These are phyloP conservation scores for Cirrhinus molitorella DNA, from an alignment of 2,797 vertebrate genomes.

Conservation along the genomic window DNA sequence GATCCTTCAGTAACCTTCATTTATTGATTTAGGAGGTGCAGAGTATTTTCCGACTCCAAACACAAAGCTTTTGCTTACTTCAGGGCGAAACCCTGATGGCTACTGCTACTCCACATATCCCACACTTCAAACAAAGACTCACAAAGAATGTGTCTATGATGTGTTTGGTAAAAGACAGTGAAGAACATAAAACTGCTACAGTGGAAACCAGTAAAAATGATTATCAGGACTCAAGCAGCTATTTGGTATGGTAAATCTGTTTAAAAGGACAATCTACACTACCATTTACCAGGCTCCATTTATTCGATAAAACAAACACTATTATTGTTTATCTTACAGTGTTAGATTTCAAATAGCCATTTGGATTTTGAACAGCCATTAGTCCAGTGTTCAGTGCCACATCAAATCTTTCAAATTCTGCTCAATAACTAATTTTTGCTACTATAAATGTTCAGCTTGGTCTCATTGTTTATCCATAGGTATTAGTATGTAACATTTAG, in stretches of 20 bases:
- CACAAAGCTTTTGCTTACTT: neutral
- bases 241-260: neutral
- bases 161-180: neutral
- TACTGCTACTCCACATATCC: neutral
- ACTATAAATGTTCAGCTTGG: too few species aligned
- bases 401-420: too few species aligned
- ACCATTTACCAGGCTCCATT: too few species aligned
- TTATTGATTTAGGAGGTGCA: constrained; percentile 24
- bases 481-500: too few species aligned
- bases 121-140: neutral
- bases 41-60: neutral
- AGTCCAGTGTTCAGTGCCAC: too few species aligned
- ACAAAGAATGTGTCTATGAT: neutral
- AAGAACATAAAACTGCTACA: neutral
- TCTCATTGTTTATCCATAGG: too few species aligned
- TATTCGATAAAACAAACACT: too few species aligned
- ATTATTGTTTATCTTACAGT: too few species aligned
- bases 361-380: too few species aligned
- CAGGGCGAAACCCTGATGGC: neutral
- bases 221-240: neutral
- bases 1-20: constrained; percentile 33
- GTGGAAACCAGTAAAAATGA: neutral
- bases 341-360: too few species aligned
- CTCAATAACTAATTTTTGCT: too few species aligned
- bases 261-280: neutral